Percentiles rank a stretch among this genome's conserved stretches.
phyloP scores from a whole-genome alignment of 2,888 invertebrate genomes.

The Scaptomyza parva region DNA sequence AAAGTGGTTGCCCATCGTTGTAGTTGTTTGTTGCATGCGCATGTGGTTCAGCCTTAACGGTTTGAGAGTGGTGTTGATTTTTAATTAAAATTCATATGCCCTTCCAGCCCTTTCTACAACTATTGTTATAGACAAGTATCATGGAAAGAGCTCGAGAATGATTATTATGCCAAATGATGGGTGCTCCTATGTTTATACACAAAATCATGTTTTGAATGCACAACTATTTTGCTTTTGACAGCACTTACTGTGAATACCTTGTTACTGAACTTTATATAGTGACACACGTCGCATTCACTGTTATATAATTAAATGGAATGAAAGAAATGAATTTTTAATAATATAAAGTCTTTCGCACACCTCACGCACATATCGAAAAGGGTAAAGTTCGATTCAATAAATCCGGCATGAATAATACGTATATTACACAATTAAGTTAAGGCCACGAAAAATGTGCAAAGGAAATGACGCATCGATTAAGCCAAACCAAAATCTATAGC shows the following conservation, averaged over 20 bases:
- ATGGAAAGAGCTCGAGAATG: conserved; percentile 4
- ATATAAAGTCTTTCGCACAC: conserved; percentile 45
- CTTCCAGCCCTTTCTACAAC: conserved; percentile 31
- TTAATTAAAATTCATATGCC: conserved; percentile 41
- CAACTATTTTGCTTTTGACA: neutral
- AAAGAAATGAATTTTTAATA: conserved; percentile 17
- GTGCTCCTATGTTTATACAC: neutral
- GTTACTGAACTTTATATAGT: conserved; percentile 14
- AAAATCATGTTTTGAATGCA: neutral
- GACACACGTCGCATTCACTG: conserved; percentile 1
- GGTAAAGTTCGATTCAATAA: conserved; percentile 37
- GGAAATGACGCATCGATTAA: conserved; percentile 35
- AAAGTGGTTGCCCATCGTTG: conserved; percentile 20
- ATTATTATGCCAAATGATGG: neutral
- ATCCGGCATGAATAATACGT: conserved; percentile 65
- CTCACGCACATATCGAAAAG: conserved; percentile 52
- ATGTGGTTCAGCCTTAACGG: conserved; percentile 44
- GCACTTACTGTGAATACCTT: conserved; percentile 18
- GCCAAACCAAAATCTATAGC: neutral
- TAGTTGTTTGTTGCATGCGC: neutral
- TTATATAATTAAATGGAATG: conserved; percentile 20
- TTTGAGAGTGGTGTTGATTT: conserved; percentile 30
- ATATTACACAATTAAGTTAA: conserved; percentile 49
- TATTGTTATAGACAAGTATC: conserved; percentile 12
- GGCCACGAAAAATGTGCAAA: conserved; percentile 18